phyloP scores from a whole-genome alignment of 2,888 invertebrate genomes.

The Pantelozetes paolii region DNA sequence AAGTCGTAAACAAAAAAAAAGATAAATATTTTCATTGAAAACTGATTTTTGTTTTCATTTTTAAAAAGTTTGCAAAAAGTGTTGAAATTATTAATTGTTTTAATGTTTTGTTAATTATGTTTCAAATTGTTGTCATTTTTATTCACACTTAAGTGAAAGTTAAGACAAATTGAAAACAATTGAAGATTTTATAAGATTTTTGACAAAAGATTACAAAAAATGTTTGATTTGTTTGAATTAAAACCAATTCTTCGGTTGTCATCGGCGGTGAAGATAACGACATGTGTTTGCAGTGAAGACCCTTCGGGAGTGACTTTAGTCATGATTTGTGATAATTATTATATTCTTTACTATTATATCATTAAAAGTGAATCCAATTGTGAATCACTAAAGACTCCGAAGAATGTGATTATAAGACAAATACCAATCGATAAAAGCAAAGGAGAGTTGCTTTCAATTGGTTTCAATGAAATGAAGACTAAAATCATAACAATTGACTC shows the following conservation, averaged over 20 bases:
- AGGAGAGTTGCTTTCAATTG: slow-evolving; percentile 36
- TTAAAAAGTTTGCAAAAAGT: too few species aligned
- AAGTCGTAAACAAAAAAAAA: too few species aligned
- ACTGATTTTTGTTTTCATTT: too few species aligned
- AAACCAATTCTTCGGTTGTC: slow-evolving; percentile 18
- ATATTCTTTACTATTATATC: neutral
- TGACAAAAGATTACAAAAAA: neutral
- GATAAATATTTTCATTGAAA: too few species aligned
- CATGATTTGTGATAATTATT: slow-evolving; percentile 14
- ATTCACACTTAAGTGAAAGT: too few species aligned
- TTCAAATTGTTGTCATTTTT: too few species aligned
- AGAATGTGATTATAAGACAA: slow-evolving; percentile 20
- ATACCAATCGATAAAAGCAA: slow-evolving; percentile 32
- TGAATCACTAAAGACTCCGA: neutral
- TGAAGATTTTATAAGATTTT: too few species aligned
- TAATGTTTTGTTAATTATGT: too few species aligned
- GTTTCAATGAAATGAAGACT: neutral
- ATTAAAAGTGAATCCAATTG: neutral
- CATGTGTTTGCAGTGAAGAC: neutral
- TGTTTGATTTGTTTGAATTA: slow-evolving; percentile 3
- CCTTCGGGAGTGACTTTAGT: neutral
- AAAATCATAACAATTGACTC: slow-evolving; percentile 13
- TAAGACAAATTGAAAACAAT: too few species aligned
- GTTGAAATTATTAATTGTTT: neutral
- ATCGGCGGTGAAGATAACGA: slow-evolving; percentile 9